These are phyloP conservation scores for Anguilla marmorata DNA, from an alignment of 2,797 vertebrate genomes.

Conservation along the genomic window DNA sequence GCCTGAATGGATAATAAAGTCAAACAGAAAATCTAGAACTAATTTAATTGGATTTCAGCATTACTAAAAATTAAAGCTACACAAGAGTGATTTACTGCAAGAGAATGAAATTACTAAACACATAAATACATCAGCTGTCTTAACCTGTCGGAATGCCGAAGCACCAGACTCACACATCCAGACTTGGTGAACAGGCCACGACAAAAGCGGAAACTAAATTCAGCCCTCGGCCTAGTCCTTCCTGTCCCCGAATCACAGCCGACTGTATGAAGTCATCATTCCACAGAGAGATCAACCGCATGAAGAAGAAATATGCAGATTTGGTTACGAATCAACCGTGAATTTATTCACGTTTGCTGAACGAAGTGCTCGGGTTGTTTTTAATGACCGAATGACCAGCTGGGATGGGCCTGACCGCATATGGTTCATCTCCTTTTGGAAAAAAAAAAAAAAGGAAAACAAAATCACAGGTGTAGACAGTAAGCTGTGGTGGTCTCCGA, in stretches of 20 bases:
- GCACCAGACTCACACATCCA: neutral
- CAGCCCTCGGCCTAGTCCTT: no score
- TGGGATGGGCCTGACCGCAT: neutral
- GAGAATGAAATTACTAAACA: slow-evolving; percentile 51
- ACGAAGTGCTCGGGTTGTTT: neutral
- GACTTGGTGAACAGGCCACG: no score
- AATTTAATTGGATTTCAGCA: slow-evolving; percentile 57
- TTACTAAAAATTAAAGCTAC: slow-evolving; percentile 59
- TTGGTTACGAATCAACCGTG: neutral
- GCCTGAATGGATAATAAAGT: slow-evolving; percentile 61
- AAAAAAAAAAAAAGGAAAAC: neutral
- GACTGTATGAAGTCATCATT: neutral
- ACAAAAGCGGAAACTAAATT: no score
- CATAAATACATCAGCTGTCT: slow-evolving; percentile 47
- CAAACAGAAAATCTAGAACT: slow-evolving; percentile 56
- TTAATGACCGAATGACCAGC: neutral
- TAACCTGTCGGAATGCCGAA: slow-evolving; percentile 39
- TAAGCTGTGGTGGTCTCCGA: neutral
- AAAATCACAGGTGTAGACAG: neutral
- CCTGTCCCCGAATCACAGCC: neutral
- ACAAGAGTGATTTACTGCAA: slow-evolving; percentile 47
- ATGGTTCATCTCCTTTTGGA: neutral
- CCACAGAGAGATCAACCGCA: neutral
- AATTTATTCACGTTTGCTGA: neutral
- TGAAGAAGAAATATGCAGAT: neutral